Conservation (phyloP, 2,888 invertebrate genomes). For the Plusia festucae region DNA sequence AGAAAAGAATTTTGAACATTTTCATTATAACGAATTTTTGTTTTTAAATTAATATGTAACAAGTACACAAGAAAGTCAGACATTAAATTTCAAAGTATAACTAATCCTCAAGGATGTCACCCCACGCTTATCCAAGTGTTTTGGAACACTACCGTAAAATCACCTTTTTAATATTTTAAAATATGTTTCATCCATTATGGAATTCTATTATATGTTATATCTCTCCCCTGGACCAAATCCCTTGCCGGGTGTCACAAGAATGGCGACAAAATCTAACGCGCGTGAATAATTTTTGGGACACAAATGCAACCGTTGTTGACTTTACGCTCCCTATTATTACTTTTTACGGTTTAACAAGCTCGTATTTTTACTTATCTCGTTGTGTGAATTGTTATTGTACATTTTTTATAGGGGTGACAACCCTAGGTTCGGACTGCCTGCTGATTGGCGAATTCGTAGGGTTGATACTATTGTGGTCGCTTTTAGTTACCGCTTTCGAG, state of each 20-base stretch:
- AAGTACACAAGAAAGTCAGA: neutral
- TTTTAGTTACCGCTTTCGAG: constrained; percentile 36
- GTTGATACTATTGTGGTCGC: constrained; percentile 56
- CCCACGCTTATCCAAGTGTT: constrained; percentile 6
- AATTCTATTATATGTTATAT: constrained; percentile 36
- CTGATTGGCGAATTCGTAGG: constrained; percentile 34
- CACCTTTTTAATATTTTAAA: constrained; percentile 33
- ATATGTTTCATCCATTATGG: constrained; percentile 30
- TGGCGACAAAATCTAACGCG: constrained; percentile 65
- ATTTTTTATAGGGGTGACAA: constrained; percentile 76
- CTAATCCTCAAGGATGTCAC: constrained; percentile 1
- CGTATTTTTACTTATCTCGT: constrained; percentile 88
- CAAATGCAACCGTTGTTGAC: constrained; percentile 85
- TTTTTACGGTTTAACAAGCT: constrained; percentile 89
- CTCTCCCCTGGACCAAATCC: constrained; percentile 29
- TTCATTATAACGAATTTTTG: neutral
- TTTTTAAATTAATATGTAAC: neutral
- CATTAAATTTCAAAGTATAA: neutral
- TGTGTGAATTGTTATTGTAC: constrained; percentile 85
- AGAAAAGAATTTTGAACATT: no score
- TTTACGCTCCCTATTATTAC: constrained; percentile 86
- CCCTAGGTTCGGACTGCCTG: constrained; percentile 57
- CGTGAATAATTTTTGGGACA: constrained; percentile 78
- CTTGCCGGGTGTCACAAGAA: constrained; percentile 65
- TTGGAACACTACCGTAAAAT: constrained; percentile 22